These are phyloP conservation scores for Agelas oroides DNA, from an alignment of 37 sponge, comb jelly and placozoan genomes.

Conservation along the genomic window DNA sequence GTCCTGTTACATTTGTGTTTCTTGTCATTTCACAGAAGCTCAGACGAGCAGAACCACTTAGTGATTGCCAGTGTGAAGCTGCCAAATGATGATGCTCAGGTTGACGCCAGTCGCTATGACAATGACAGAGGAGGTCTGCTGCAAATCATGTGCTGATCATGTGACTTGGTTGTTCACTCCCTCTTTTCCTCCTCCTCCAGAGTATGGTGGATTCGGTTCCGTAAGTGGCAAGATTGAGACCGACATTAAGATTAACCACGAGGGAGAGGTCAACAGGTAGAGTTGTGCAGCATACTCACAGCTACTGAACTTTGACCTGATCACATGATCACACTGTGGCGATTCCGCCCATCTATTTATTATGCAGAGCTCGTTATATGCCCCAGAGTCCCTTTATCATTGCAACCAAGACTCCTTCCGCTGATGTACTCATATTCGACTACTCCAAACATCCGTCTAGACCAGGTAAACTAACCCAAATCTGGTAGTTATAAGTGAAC, in stretches of 20 bases:
- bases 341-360: neutral
- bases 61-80: conserved; percentile 98
- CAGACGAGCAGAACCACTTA: conserved; percentile 98
- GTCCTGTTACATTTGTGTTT: no score
- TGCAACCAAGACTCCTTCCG: conserved; percentile 96
- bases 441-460: conserved; percentile 96
- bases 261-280: conserved; percentile 99
- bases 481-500: no score
- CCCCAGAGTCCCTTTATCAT: conserved; percentile 98
- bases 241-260: conserved; percentile 99
- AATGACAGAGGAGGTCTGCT: conserved; percentile 88
- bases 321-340: neutral
- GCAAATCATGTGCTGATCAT: neutral
- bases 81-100: conserved; percentile 96
- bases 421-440: conserved; percentile 97
- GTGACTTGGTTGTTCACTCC: no score
- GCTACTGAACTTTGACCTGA: neutral
- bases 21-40: conserved; percentile 45
- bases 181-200: conserved; percentile 45
- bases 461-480: conserved; percentile 82
- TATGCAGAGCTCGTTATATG: conserved; percentile 94
- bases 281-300: neutral
- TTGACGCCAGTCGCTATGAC: conserved; percentile 99
- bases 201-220: conserved; percentile 98
- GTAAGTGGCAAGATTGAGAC: conserved; percentile 95